Percentiles rank a stretch among this genome's conserved stretches.
These are phyloP conservation scores for Pecten maximus DNA, from an alignment of 2,888 invertebrate genomes.

Conservation along the genomic window DNA sequence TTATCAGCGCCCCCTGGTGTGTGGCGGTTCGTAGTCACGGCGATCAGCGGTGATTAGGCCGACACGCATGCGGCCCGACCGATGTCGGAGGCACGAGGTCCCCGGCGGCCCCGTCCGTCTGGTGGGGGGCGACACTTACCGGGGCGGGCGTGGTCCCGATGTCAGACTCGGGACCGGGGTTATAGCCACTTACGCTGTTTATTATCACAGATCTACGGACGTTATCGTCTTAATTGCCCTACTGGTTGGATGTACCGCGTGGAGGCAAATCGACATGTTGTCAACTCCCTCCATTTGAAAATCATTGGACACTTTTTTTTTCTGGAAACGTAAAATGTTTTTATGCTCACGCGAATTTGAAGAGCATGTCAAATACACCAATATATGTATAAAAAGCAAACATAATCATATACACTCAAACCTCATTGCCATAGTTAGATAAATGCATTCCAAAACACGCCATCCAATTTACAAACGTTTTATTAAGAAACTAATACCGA, in stretches of 20 bases:
- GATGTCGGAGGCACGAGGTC: neutral
- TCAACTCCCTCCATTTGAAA: neutral
- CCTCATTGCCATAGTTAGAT: constrained; percentile 6
- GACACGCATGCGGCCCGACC: constrained; percentile 20
- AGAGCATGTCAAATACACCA: neutral
- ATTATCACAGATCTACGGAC: constrained; percentile 18
- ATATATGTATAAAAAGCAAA: neutral
- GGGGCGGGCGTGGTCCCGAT: constrained; percentile 4
- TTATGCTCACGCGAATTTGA: constrained; percentile 23
- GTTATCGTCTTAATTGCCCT: neutral
- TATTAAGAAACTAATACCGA: neutral
- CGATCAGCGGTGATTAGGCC: neutral
- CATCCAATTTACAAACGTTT: neutral
- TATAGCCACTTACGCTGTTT: constrained; percentile 29
- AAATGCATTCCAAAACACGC: neutral
- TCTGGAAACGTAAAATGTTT: neutral
- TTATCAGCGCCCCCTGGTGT: constrained; percentile 23
- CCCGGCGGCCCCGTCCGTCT: constrained; percentile 13
- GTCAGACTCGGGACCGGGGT: constrained; percentile 33
- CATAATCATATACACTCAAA: neutral
- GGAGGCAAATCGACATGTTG: neutral
- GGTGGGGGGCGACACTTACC: constrained; percentile 19
- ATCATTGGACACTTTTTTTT: constrained; percentile 3
- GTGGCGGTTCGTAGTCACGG: constrained; percentile 29
- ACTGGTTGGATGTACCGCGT: neutral